phyloP scores from a whole-genome alignment of 2,797 vertebrate genomes.

The Microctenopoma steveboyesi region DNA sequence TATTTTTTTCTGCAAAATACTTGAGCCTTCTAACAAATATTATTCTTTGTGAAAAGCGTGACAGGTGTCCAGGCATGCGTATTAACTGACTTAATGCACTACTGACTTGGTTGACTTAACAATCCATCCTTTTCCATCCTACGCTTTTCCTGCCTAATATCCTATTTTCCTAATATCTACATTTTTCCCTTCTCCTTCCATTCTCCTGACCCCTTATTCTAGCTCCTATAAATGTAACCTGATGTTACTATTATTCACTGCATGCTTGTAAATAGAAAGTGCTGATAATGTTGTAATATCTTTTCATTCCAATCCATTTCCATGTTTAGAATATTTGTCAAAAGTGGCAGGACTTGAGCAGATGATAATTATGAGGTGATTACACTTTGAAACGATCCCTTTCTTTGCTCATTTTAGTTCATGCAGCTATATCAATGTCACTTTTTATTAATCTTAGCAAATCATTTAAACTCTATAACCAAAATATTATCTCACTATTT shows the following conservation, averaged over 20 bases:
- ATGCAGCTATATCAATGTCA: no score
- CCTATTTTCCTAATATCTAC: conserved; percentile 3
- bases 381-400: no score
- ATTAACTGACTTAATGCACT: conserved; percentile 66
- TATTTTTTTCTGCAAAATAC: conserved; percentile 53
- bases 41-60: conserved; percentile 35
- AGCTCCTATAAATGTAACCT: no score
- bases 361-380: no score
- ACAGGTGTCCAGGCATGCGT: conserved; percentile 47
- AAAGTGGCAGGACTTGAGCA: no score
- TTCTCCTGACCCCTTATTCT: conserved; percentile 7
- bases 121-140: conserved; percentile 9
- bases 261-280: background rate
- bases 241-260: background rate
- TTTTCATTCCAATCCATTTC: background rate
- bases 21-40: conserved; percentile 54
- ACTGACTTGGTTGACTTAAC: conserved; percentile 60
- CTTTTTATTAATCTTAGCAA: no score
- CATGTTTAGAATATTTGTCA: no score
- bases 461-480: no score
- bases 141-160: conserved; percentile 5
- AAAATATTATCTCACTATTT: no score
- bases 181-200: conserved; percentile 16
- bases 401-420: no score
- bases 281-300: background rate